Evolutionary conservation across 2,888 invertebrate species (phyloP).

Genomic region (Koerneria pararmatus): DNA sequence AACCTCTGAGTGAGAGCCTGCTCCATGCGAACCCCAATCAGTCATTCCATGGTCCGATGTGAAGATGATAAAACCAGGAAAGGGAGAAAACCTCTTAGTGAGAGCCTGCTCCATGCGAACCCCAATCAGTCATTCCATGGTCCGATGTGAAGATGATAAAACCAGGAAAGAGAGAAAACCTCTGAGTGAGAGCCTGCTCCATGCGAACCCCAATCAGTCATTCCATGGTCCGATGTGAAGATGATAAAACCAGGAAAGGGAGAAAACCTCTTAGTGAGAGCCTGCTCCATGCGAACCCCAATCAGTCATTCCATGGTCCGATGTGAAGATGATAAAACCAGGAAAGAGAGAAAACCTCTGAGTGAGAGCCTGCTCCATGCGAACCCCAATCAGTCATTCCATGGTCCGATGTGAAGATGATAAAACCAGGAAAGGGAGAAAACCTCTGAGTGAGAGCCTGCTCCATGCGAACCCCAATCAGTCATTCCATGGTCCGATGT

Average conservation of each 20-base stretch:
- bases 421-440: too few relatives aligned
- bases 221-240: constrained; percentile 93
- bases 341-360: constrained; percentile 61
- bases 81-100: constrained; percentile 63
- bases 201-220: constrained; percentile 98
- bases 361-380: constrained; percentile 82
- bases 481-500: constrained; percentile 99
- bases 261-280: constrained; percentile 66
- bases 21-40: constrained; percentile 94
- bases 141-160: constrained; percentile 88
- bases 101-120: constrained; percentile 90
- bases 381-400: constrained; percentile 99
- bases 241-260: too few relatives aligned
- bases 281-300: constrained; percentile 97
- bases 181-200: constrained; percentile 78
- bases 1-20: constrained; percentile 72
- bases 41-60: constrained; percentile 99
- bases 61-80: too few relatives aligned
- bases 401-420: constrained; percentile 89
- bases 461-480: constrained; percentile 94
- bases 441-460: constrained; percentile 72
- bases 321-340: constrained; percentile 83
- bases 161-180: too few relatives aligned
- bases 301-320: constrained; percentile 98
- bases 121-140: constrained; percentile 99